Evolutionary conservation across 2,797 vertebrate genomes (phyloP).

Genomic region (Setipinna tenuifilis): DNA sequence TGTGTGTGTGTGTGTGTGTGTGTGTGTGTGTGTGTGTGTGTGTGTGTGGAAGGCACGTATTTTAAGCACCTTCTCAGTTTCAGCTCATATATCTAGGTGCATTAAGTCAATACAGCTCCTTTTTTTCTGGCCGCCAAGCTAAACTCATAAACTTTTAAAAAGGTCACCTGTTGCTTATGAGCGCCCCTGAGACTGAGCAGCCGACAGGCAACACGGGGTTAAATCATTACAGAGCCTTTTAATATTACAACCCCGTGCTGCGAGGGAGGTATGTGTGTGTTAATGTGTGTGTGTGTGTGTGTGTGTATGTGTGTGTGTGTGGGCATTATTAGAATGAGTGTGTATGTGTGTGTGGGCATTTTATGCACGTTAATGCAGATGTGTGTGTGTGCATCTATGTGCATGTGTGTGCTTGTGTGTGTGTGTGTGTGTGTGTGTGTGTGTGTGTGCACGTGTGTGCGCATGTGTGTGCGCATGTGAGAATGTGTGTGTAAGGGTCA

Average conservation of each 20-base stretch:
- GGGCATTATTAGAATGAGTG: not conserved
- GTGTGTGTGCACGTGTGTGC: slow-evolving; percentile 31
- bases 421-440: not conserved
- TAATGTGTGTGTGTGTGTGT: not conserved
- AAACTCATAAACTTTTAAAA: not conserved
- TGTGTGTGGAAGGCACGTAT: slow-evolving; percentile 8
- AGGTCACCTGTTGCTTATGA: slow-evolving; percentile 43
- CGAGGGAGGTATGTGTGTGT: not conserved
- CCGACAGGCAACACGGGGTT: not conserved
- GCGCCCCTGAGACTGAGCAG: not conserved
- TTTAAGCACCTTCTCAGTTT: not conserved
- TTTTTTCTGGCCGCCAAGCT: slow-evolving; percentile 1
- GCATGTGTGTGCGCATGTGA: slow-evolving; percentile 28
- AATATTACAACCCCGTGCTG: not conserved
- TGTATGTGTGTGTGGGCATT: not conserved
- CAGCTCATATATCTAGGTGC: not conserved
- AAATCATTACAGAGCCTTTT: slow-evolving; percentile 13
- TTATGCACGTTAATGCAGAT: too few relatives aligned
- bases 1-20: not conserved
- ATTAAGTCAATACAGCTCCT: not conserved
- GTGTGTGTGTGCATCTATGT: not conserved
- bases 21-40: slow-evolving; percentile 7
- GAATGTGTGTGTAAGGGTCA: slow-evolving; percentile 5
- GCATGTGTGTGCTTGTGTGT: not conserved
- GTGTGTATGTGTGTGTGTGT: slow-evolving; percentile 11